A percentile compares a stretch with the other conserved stretches of the same genome.
Conservation (phyloP, 2,888 invertebrate species). For the Noctua pronuba region DNA sequence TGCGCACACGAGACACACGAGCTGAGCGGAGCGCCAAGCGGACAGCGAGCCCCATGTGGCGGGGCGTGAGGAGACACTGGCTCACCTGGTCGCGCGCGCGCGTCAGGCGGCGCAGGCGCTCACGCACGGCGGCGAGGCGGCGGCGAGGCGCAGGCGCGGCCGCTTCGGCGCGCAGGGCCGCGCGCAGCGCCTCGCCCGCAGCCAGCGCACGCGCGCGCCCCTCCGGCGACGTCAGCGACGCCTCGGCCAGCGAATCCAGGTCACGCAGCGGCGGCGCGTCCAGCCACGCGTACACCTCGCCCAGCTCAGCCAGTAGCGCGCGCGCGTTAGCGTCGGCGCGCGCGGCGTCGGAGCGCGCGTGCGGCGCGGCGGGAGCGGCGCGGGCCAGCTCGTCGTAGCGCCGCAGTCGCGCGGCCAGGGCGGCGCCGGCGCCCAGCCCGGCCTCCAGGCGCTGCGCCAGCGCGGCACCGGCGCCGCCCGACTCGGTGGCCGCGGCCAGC, state of each 20-base stretch:
- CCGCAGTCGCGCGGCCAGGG: conserved; percentile 83
- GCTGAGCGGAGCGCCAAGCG: conserved; percentile 32
- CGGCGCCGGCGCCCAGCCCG: conserved; percentile 89
- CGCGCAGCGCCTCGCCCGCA: conserved; percentile 73
- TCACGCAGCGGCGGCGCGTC: conserved; percentile 81
- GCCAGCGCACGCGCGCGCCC: conserved; percentile 81
- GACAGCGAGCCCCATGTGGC: background rate
- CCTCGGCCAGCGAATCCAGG: conserved; percentile 79
- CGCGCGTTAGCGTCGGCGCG: conserved; percentile 95
- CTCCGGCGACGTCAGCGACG: conserved; percentile 74
- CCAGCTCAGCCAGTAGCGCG: conserved; percentile 94
- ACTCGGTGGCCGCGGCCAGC: conserved; percentile 92
- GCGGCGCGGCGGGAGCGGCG: conserved; percentile 75
- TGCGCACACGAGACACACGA: conserved; percentile 33
- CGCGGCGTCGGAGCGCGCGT: conserved; percentile 82
- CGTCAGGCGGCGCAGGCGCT: conserved; percentile 79
- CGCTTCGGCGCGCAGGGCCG: conserved; percentile 70
- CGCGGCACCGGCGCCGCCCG: conserved; percentile 95
- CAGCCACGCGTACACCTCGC: conserved; percentile 87
- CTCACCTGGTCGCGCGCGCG: conserved; percentile 83
- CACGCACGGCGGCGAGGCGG: conserved; percentile 78
- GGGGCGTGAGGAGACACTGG: no score
- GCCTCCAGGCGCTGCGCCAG: conserved; percentile 90
- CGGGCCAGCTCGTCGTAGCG: conserved; percentile 92
- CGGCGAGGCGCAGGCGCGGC: conserved; percentile 70